Evolutionary conservation across 1,140 invertebrate genomes (phyloP), one percentile per base, ranked within the genome.

Genomic region (Leptinotarsa undecemlineata): DNA sequence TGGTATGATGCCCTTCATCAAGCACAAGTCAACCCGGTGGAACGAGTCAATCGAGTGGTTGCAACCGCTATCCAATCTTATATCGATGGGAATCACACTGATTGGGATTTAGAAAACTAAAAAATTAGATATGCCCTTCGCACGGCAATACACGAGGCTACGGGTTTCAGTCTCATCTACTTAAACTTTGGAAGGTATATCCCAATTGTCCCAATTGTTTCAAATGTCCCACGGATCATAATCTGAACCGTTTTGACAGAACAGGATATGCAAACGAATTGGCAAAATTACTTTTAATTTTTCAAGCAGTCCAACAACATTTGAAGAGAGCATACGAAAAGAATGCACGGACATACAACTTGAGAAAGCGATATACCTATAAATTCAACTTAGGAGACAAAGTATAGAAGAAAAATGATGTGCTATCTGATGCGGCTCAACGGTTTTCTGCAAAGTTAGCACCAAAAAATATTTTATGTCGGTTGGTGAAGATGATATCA

Each of bases 61-160:
- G 60, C 26, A 11, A 75, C 74, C 6, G 57, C 74, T 26, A 73
- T 77, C 19, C 26, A 74, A 15, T 76, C 57, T 21, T 78, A 76
- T 71, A 57, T 75, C n/a, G 17, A 61, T 15, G 60, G 74, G 19
- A 60, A 74, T 61, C 73, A 78, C 67, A 48, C 4, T 15, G 42
- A 71, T 23, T 78, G 74, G 74, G 74, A 76, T 72, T 14, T 19
- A 14, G 19, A 74, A 20, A 17, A 74, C 4, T 26, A 48, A 1
- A 67, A 74, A 48, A 64, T 76, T 23, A 23, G 19, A 42, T 47
- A 66, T n/a, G 72, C 77, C 42, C 57, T 78, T 11, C 72, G 71
- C n/a, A 70, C 75, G 14, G 63, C 75, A 5, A 64, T 72, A 62
- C 75, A 78, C 70, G 77, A 78, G 15, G 60, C 20, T 21, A 70